Base-by-base conservation (phyloP, 2,888 invertebrate genomes). In the Melinaea menophilus region DNA sequence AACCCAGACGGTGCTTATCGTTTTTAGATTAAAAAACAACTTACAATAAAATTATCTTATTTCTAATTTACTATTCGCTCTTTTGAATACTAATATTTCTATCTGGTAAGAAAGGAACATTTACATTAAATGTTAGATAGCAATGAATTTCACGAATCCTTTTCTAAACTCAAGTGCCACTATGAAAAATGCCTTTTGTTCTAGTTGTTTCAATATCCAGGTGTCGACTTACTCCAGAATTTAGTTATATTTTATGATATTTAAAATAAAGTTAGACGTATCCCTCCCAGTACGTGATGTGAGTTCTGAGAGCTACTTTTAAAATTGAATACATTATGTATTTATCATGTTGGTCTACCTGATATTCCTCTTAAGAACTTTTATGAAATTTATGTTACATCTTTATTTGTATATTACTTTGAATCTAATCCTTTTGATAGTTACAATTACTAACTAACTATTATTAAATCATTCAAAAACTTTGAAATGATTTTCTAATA, bases 121-220 rank as follows among this genome's bases (percentile, higher is more conserved):
- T 51, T 51, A 31, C 51, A 31, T 51, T 51, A 31, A 51, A 51
- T 51, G 51, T 31, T 51, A 59, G 51, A 60, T 55, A 55, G 41
- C 54, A 60, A 55, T 46, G 55, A 54, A 60, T 60, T 60, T 54
- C 31, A 55, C 34, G 55, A 55, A 60, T 55, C 45, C 46, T 33
- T 46, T 59, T 13, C 13, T 33, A 56, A 11, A 37, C 56, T 22
- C 60, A 51, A 51, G 9, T 60, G 60, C 55, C 60, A 55, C 55
- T 46, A 41, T 60, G 54, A 60, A 60, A 55, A 55, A 60, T 60
- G 60, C 55, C 55, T 45, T 60, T 55, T 55, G 45, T 60, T 60
- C 55, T 60, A 54, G 33, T 54, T 46, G 55, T 33, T 22, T 59
- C 41, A 54, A 41, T 51, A 55, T 55, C 60, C 46, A 60, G 60